These are phyloP conservation scores for Pandion haliaetus DNA, from an alignment of 2,113 vertebrate genomes.

Conservation along the genomic window DNA sequence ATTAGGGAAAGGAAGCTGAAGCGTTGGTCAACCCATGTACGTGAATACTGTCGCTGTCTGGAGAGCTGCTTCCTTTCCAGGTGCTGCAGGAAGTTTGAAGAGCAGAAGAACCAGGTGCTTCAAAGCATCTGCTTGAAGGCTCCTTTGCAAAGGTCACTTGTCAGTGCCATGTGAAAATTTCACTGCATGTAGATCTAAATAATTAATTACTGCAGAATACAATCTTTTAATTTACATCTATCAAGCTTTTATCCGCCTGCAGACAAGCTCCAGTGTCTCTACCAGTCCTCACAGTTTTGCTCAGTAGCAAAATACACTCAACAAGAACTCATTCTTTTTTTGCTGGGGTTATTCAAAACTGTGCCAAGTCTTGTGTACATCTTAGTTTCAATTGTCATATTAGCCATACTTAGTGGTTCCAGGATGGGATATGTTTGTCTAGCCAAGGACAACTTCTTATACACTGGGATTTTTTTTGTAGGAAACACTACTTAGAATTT, in stretches of 20 bases:
- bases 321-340: not conserved
- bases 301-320: not conserved
- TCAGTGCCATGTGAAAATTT: not conserved
- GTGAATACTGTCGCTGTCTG: not conserved
- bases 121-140: not conserved
- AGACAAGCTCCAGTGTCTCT: not conserved
- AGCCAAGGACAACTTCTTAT: not conserved
- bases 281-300: not conserved
- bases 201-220: not conserved
- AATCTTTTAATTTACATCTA: not conserved
- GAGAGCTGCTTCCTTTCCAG: not conserved
- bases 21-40: fast-evolving
- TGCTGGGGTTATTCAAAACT: not conserved
- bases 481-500: not conserved
- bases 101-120: not conserved
- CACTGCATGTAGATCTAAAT: not conserved
- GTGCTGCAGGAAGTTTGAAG: not conserved
- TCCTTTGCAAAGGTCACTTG: slow-evolving; percentile 11
- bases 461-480: not conserved
- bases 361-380: not conserved
- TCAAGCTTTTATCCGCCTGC: not conserved
- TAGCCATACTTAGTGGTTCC: not conserved
- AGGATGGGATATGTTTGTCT: not conserved
- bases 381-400: not conserved
- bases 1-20: not conserved